Conservation (phyloP, 2,888 invertebrate species). For the Stenchaetothrips biformis region DNA sequence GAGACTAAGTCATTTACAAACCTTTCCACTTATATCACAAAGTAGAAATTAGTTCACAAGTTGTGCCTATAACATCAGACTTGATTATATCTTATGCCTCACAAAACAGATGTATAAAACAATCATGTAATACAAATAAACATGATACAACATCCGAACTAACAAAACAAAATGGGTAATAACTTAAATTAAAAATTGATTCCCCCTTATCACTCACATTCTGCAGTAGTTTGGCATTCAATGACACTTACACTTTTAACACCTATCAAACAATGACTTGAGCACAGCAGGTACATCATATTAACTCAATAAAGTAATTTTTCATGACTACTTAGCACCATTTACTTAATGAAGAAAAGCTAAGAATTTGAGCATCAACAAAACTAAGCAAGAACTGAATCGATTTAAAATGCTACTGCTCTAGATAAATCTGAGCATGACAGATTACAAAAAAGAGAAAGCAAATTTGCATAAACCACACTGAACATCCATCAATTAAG, state of each 20-base stretch:
- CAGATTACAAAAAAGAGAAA: too few species aligned
- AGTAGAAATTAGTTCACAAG: not conserved
- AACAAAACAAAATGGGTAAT: not conserved
- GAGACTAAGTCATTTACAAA: too few species aligned
- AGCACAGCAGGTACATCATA: conserved; percentile 15
- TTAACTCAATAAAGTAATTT: not conserved
- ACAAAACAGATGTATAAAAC: not conserved
- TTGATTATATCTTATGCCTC: not conserved
- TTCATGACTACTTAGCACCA: conserved; percentile 1
- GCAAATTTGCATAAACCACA: too few species aligned
- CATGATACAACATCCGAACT: not conserved
- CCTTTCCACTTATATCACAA: not conserved
- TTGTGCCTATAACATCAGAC: not conserved
- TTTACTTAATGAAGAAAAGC: not conserved
- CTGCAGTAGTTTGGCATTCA: not conserved
- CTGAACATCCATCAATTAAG: not conserved
- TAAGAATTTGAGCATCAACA: not conserved
- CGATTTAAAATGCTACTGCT: not conserved
- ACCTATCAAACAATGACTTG: not conserved
- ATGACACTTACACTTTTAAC: not conserved
- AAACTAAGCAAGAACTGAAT: not conserved
- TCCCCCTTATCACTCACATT: not conserved
- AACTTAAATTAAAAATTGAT: not conserved
- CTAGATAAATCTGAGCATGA: too few species aligned
- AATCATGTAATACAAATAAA: not conserved